A percentile compares a stretch with the other conserved stretches of the same genome.
These are phyloP conservation scores for Xestia sexstrigata DNA, from an alignment of 2,888 invertebrate genomes.

Conservation along the genomic window DNA sequence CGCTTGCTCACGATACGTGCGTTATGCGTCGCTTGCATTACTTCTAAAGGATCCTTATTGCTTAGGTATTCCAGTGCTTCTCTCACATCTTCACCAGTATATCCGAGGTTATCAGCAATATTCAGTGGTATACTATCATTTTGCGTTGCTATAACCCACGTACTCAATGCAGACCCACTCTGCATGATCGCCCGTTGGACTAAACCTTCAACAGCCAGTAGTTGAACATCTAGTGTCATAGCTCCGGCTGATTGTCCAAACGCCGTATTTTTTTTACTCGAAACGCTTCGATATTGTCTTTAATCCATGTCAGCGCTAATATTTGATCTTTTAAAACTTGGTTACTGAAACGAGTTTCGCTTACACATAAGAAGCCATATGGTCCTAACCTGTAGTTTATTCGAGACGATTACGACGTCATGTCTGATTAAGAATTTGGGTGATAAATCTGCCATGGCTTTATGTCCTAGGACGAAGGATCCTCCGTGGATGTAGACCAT, in stretches of 20 bases:
- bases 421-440: constrained; percentile 47
- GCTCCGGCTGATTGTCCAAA: constrained; percentile 58
- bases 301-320: constrained; percentile 53
- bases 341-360: constrained; percentile 49
- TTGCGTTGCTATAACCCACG: constrained; percentile 48
- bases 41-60: constrained; percentile 31
- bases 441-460: constrained; percentile 7
- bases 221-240: constrained; percentile 46
- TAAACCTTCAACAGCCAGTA: constrained; percentile 36
- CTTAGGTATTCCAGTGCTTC: constrained; percentile 33
- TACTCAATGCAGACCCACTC: constrained; percentile 50
- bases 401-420: constrained; percentile 46
- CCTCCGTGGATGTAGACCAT: constrained; percentile 60
- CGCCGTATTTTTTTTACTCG: constrained; percentile 43
- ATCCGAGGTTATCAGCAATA: constrained; percentile 39
- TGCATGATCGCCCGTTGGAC: constrained; percentile 53
- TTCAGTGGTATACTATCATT: constrained; percentile 47
- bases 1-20: constrained; percentile 6
- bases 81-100: constrained; percentile 21
- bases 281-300: constrained; percentile 52
- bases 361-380: constrained; percentile 56
- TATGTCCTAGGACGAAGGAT: constrained; percentile 32
- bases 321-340: constrained; percentile 59
- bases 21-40: constrained; percentile 32
- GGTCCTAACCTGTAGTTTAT: constrained; percentile 60